Base-by-base conservation (phyloP, 2,888 invertebrate species). In the Elmis aenea region DNA sequence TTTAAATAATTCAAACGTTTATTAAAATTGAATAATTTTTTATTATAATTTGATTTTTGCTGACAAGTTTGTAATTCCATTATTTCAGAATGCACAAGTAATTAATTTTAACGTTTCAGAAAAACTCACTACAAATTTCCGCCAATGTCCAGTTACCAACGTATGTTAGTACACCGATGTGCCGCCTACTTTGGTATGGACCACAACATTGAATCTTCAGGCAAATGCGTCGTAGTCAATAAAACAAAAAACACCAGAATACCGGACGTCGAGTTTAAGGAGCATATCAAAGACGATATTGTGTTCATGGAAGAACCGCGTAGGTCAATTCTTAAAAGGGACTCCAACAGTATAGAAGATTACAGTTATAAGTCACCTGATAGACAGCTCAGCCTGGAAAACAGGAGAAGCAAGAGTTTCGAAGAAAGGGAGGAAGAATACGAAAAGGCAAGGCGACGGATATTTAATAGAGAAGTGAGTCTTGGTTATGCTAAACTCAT, bases 91-190 rank as follows among this genome's bases (percentile, higher is more conserved):
- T 34, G 3, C 18, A 33, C 11, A 13, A 13, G 18, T 27, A 33
- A 14, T 31, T 22, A n/a, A n/a, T 29, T 9, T 30, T 6, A 18
- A n/a, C 25, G 9, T 61, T 61, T 1, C 62, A 84, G 84, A n/a
- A 79, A 79, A 47, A 77, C 79, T 55, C 79, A 83, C 59, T 83
- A 85, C 55, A 86, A 86, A 56, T 94, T 95, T 70, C 89, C 89
- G 10, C 84, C 85, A 62, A 90, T 93, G 85, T 87, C 92, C 41
- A 93, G 94, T 33, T 96, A 96, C 73, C 92, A 94, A 46, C 80
- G 96, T 15, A 93, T 96, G 94, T 69, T 96, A 54, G 91, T 95
- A 1, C 96, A 96, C 66, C 82, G 95, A 16, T 87, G 90, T 42
- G 92, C 95, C 0, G 85, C 92, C 10, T 88, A 88, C 61, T 95